Evolutionary conservation across 2,888 invertebrate species (phyloP).

Genomic region (Xanthia icteritia): DNA sequence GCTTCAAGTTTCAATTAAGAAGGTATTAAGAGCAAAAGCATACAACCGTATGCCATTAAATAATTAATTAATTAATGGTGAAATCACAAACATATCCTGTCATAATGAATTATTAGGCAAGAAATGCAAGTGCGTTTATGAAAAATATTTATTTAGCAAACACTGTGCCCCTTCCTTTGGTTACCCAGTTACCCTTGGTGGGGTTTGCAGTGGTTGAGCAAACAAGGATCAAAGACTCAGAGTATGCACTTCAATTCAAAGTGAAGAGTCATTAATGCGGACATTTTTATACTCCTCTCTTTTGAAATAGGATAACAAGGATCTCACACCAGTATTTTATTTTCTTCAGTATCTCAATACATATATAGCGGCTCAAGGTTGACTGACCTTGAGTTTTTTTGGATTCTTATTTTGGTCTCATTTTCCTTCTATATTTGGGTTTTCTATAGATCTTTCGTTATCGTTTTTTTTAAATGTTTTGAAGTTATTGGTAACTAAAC

Average conservation of each 20-base stretch:
- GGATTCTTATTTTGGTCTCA: too few relatives aligned
- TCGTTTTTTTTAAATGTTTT: too few relatives aligned
- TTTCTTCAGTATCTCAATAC: neutral
- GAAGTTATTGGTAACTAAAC: too few relatives aligned
- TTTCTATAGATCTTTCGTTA: too few relatives aligned
- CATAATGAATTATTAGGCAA: conserved; percentile 83
- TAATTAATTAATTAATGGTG: conserved; percentile 51
- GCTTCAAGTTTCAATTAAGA: neutral
- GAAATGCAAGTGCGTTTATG: conserved; percentile 82
- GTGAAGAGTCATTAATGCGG: conserved; percentile 70
- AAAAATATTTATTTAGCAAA: conserved; percentile 86
- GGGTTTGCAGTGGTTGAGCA: conserved; percentile 79
- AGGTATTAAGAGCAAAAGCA: neutral
- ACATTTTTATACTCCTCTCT: conserved; percentile 27
- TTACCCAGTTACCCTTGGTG: conserved; percentile 69
- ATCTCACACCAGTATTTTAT: neutral
- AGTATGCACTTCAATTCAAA: conserved; percentile 64
- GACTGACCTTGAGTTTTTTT: neutral
- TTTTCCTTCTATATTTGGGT: too few relatives aligned
- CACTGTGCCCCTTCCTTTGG: conserved; percentile 72
- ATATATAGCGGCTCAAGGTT: too few relatives aligned
- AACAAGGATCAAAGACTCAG: conserved; percentile 85
- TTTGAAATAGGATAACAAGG: neutral
- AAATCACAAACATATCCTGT: conserved; percentile 66
- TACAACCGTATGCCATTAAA: neutral